Base-by-base conservation (phyloP, 2,888 invertebrate species). In the Taenaris catops region DNA sequence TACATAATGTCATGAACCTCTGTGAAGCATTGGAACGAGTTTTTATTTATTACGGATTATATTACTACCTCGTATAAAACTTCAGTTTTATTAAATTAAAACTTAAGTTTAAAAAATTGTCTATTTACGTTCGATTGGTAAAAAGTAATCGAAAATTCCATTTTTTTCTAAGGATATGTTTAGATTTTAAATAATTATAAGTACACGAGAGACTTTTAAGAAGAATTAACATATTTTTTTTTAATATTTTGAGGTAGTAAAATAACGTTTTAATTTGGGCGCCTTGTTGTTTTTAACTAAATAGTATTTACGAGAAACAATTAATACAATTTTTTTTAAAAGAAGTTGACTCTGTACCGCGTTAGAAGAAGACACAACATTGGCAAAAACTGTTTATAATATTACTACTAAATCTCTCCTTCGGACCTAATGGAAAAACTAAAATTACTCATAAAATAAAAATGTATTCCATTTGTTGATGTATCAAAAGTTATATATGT, bases 61-160 rank as follows among this genome's bases (percentile, higher is more conserved):
- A 34, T 34, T 42, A 42, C 41, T 42, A 42, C 41, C 41, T 42
- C 41, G 38, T 37, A 28, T n/a, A n/a, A n/a, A n/a, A n/a, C 8
- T 29, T 20, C 14, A 18, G n/a, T n/a, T n/a, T 7, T 25, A 14
- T 8, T 7, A 31, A 17, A 25, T 8, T 38, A 42, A 8, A 42
- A 38, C 24, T 24, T 38, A 41, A 26, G 6, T 20, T 33, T 38
- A 14, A 34, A 37, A 38, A 38, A 26, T 34, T 41, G 23, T 38
- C 14, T 29, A 38, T 31, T 27, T 34, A 38, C 23, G 25, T 25
- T 38, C 38, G 26, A 6, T 10, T 8, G 23, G 16, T 31, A 31
- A 31, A 38, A 41, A 38, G 11, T 25, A 41, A 37, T 41, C 4
- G n/a, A 14, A 25, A 29, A 37, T 31, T 24, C 40, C n/a, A n/a